Conservation (phyloP, 2,113 vertebrate genomes). For the Neoarius graeffei region DNA sequence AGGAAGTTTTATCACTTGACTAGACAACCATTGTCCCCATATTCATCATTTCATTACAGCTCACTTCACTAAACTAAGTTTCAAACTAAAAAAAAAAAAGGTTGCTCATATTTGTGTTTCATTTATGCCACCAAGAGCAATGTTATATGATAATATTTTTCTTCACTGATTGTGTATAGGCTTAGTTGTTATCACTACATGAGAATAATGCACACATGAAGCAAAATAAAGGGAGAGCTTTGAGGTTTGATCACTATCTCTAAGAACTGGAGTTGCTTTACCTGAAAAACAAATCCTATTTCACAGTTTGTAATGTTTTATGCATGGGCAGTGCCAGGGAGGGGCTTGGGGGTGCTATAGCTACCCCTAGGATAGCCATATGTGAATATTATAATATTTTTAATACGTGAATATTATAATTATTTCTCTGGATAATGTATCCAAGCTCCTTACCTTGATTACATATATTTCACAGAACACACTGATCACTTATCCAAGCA, state of each 20-base stretch:
- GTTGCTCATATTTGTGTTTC: background rate
- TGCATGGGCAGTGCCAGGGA: too few species aligned
- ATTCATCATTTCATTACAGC: background rate
- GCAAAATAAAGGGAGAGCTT: background rate
- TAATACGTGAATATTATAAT: too few species aligned
- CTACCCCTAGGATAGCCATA: too few species aligned
- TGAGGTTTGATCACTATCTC: background rate
- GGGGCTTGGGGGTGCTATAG: too few species aligned
- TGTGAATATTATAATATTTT: too few species aligned
- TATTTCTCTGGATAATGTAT: too few species aligned
- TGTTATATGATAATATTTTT: background rate
- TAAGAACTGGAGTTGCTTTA: too few species aligned
- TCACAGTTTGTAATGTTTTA: background rate
- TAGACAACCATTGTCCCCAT: background rate
- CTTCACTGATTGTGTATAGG: background rate
- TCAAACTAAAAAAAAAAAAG: background rate
- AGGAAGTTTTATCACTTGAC: constrained; percentile 20
- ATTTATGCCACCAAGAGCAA: background rate
- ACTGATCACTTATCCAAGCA: background rate
- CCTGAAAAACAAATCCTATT: too few species aligned
- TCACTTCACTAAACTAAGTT: background rate
- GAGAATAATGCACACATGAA: too few species aligned
- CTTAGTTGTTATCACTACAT: background rate
- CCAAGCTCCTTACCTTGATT: background rate
- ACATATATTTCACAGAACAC: background rate